phyloP scores from a whole-genome alignment of 2,888 invertebrate species.

The Lycocerus yunnanus region DNA sequence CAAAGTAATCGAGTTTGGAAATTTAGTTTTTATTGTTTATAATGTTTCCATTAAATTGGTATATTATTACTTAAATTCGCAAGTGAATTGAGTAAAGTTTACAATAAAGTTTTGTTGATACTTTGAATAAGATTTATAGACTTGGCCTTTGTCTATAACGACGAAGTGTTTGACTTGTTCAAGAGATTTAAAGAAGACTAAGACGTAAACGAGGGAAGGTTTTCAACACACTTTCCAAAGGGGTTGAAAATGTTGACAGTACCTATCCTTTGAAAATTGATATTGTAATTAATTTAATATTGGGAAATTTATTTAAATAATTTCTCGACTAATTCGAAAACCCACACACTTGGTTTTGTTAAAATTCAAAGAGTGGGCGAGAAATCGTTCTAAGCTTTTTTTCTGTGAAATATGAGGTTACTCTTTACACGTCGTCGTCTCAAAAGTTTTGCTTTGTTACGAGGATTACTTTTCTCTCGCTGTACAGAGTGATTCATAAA shows the following conservation, averaged over 20 bases:
- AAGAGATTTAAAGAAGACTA: constrained; percentile 4
- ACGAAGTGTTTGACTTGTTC: constrained; percentile 4
- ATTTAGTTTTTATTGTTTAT: background rate
- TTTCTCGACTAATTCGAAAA: no score
- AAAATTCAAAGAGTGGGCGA: background rate
- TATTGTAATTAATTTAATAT: background rate
- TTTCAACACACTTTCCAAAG: background rate
- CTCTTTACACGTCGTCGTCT: background rate
- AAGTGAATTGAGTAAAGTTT: background rate
- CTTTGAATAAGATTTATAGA: constrained; percentile 5
- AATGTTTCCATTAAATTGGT: background rate
- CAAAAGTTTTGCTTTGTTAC: background rate
- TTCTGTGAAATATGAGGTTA: background rate
- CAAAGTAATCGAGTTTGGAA: background rate
- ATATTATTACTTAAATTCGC: background rate
- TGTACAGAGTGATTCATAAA: background rate
- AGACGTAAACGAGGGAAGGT: constrained; percentile 1
- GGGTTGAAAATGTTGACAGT: background rate
- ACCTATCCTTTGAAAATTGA: background rate
- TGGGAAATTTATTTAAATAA: no score
- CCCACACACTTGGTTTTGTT: no score
- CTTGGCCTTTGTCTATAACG: constrained; percentile 1
- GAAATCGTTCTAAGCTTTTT: background rate
- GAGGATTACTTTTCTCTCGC: background rate
- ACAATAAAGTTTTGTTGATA: constrained; percentile 3